Base-by-base conservation (phyloP, 2,113 vertebrate genomes). In the Chauna torquata region DNA sequence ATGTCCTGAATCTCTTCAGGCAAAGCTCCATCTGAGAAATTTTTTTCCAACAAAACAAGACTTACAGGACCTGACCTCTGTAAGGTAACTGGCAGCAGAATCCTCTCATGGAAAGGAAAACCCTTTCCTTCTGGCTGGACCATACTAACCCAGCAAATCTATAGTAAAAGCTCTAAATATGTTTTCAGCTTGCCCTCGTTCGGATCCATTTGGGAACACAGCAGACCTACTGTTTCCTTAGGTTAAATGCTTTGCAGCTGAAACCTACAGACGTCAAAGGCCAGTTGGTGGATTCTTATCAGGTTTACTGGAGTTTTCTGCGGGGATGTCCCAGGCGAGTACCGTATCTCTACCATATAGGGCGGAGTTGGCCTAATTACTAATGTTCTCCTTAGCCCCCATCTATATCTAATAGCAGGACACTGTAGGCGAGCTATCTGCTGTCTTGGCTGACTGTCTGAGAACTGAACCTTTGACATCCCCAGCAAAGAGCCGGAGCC, bases 241-340 rank as follows among this genome's bases (percentile, higher is more conserved):
- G 27, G 28, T 44, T 71, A 42, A 83, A 61, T 0, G 2, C 55
- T 86, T 70, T 71, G 49, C 55, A 34, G 59, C 38, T 55, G 68
- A 52, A 92, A 75, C 38, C 23, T 57, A 55, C 36, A 70, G 59
- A 75, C 77, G 78, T 71, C 64, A 84, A 86, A 90, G 80, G 13
- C 54, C 69, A 36, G 38, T 8, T 36, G 44, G 70, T 36, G 65
- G 78, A 45, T 76, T 84, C 50, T 64, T 83, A 82, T 62, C 83
- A 76, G 52, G 18, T 85, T 95, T 76, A 76, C 16, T 14, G 61
- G 91, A 57, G 50, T 94, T 95, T 94, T 92, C 80, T 58, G 17
- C 0, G 10, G 65, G 61, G 79, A 69, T 90, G 12, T 89, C 65
- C 54, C 70, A 76, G 61, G 58, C 50, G n/a, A 22, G 45, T 12